These are phyloP conservation scores for Electrona antarctica DNA, from an alignment of 2,113 vertebrate genomes.

Conservation along the genomic window DNA sequence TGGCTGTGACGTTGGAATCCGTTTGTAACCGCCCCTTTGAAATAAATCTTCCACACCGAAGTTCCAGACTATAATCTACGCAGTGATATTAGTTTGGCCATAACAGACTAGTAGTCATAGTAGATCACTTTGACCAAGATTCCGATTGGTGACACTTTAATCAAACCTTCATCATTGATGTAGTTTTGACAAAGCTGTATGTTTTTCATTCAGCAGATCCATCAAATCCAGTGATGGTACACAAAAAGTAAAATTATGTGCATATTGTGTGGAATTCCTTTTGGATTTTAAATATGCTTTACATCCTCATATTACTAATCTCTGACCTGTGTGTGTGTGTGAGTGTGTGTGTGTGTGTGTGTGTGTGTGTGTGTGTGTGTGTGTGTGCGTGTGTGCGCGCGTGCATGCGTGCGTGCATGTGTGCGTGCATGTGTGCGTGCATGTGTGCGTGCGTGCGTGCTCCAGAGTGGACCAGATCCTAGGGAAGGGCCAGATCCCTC, in stretches of 20 bases:
- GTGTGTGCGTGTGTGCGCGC: conserved; percentile 1
- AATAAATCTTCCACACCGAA: no score
- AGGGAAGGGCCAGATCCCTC: conserved; percentile 92
- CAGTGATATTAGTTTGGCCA: no score
- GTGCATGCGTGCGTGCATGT: conserved; percentile 3
- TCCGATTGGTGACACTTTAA: no score
- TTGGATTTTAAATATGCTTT: background rate
- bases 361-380: conserved; percentile 16
- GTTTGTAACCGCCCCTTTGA: no score
- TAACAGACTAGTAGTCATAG: no score
- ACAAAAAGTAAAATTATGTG: background rate
- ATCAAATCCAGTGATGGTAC: conserved; percentile 39
- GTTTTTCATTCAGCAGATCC: background rate
- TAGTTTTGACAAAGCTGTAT: background rate
- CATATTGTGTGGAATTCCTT: conserved; percentile 12
- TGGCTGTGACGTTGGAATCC: no score
- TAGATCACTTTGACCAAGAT: no score
- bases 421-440: conserved; percentile 1
- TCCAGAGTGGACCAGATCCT: conserved; percentile 96
- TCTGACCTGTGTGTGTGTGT: conserved; percentile 8
- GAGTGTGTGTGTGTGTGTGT: conserved; percentile 7
- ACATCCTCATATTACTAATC: background rate
- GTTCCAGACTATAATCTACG: no score
- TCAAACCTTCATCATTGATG: no score
- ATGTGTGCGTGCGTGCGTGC: conserved; percentile 46